Evolutionary conservation across 1,140 invertebrate genomes (phyloP).

Genomic region (Eubasilissa regina): DNA sequence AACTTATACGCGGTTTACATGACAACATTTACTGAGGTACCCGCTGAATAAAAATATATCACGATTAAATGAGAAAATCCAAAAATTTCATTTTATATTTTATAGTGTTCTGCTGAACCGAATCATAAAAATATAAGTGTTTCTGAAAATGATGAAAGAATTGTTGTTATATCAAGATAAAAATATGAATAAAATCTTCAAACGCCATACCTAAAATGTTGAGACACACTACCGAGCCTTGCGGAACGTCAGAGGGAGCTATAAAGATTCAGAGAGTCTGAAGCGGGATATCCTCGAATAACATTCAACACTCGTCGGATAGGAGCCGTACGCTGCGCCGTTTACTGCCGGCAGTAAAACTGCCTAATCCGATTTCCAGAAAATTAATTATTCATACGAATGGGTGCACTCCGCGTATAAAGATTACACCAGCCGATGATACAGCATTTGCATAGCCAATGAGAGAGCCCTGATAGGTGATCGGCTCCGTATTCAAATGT

Average conservation of each 20-base stretch:
- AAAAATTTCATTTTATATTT: no score
- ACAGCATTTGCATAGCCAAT: constrained; percentile 35
- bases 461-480: constrained; percentile 8
- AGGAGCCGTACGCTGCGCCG: constrained; percentile 12
- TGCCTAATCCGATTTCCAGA: constrained; percentile 39
- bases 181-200: no score
- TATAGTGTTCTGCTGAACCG: no score
- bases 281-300: neutral
- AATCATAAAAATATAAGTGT: no score
- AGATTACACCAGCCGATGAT: neutral
- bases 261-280: neutral
- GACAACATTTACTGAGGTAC: no score
- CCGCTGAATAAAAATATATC: no score
- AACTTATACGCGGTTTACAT: no score
- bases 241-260: neutral
- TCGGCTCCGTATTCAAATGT: neutral
- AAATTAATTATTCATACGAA: constrained; percentile 48
- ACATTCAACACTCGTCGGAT: neutral
- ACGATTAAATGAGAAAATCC: no score
- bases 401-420: constrained; percentile 39
- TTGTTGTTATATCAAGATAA: no score
- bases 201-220: no score
- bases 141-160: no score
- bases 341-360: constrained; percentile 47
- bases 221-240: neutral